Evolutionary conservation across 2,113 vertebrate species (phyloP), one percentile per base, ranked within the genome.

Genomic region (Pithys albifrons): DNA sequence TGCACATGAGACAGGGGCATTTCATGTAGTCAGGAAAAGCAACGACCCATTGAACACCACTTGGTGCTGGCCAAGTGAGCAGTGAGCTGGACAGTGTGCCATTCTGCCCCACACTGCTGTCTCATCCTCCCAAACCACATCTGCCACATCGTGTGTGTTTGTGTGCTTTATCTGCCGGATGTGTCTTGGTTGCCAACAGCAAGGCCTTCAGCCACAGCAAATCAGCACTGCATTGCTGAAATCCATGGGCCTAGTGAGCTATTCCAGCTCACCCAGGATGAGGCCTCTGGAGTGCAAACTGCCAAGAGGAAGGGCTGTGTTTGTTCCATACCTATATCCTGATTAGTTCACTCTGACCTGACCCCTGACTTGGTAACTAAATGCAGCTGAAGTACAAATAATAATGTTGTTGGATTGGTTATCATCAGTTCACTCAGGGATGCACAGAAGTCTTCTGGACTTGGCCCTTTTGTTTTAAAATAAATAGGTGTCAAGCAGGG

Each of bases 381-480:
- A 55, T 16, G 22, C 64, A 85, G 35, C 24, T 55, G 62, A 88
- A 90, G 69, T 88, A 64, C 71, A 88, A 91, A 95, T 88, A 90
- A 80, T n/a, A 64, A 7, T 2, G 11, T 74, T 90, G 82, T 57
- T 88, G 69, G 64, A 77, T 12, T 90, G 55, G 82, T 64, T 94
- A 92, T 83, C 88, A 86, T 64, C 55, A 88, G 27, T 67, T 94
- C 75, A 41, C 51, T 82, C 29, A 27, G 33, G 27, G 93, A 92
- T 91, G 81, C 71, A 90, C 35, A 37, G 5, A 88, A 80, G 51
- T 79, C 51, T 85, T 55, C 72, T 61, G 65, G 69, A 86, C 79
- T 93, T 95, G 74, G 74, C 43, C 75, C 59, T 95, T 84, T 61
- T 59, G 49, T 48, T 86, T 91, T 91, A 83, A 82, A 91, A 41